Evolutionary conservation across 1,140 invertebrate genomes (phyloP), one percentile per base, ranked within the genome.

Genomic region (Listronotus bonariensis): DNA sequence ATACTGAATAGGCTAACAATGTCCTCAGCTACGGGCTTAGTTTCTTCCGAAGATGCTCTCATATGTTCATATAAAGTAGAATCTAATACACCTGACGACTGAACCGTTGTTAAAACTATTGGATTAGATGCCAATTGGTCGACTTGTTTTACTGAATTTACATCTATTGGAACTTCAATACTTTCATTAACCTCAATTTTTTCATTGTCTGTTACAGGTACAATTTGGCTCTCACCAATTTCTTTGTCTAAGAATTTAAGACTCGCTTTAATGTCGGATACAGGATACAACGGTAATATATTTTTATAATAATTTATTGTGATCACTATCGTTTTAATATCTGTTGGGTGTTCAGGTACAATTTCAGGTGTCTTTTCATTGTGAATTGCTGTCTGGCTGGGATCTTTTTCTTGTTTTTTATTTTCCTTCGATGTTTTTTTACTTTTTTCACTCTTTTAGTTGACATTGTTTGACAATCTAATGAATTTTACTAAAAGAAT

Each of bases 1-100:
- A 65, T 34, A 46, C 68, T 70, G 11, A 67, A 60, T 8, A 64
- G 42, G 42, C 68, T 70, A 9, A 65, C 65, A 17, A 65, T 54
- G 0, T 57, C 54, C 18, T 51, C 31, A 31, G 10, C 7, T 8
- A n/a, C 17, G 12, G 43, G 14, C n/a, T 54, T 12, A 12, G 56
- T 42, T 15, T 14, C 0, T 34, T 42, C 11, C 17, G 43, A 9
- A 20, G 31, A 15, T 14, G 31, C 14, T 65, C 57, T 45, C 17
- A 68, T 18, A 52, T 59, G 60, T 34, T 62, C 54, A 46, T 63
- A 68, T 11, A 68, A 10, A 6, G 11, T 14, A n/a, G 38, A 6
- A 54, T 68, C 66, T 11, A 57, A 36, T 12, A 46, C 14, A 4
- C 66, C 66, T 15, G 46, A 43, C n/a, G 26, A 49, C 38, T 68